phyloP scores from a whole-genome alignment of 2,113 vertebrate genomes.

The Clarias gariepinus region DNA sequence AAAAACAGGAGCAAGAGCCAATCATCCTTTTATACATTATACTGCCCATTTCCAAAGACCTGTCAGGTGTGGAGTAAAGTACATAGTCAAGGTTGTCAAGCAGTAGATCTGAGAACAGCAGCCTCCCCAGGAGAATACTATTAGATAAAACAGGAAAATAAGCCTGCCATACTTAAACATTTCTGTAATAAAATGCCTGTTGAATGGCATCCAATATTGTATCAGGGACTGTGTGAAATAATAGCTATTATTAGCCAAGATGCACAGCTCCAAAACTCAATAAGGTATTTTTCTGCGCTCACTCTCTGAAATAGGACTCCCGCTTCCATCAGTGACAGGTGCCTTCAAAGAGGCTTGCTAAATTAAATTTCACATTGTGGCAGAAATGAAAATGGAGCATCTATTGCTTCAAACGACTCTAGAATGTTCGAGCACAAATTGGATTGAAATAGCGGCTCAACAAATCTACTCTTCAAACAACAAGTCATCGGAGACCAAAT shows the following conservation, averaged over 20 bases:
- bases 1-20: background rate
- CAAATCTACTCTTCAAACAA: conserved; percentile 34
- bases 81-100: background rate
- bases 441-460: conserved; percentile 28
- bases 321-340: conserved; percentile 14
- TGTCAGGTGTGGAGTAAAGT: background rate
- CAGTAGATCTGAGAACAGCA: background rate
- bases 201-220: conserved; percentile 1
- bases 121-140: background rate
- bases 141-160: conserved; percentile 8
- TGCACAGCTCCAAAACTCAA: conserved; percentile 9
- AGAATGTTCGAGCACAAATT: conserved; percentile 23
- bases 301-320: conserved; percentile 12
- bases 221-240: background rate
- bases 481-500: conserved; percentile 16
- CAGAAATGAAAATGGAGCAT: conserved; percentile 37
- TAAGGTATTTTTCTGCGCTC: conserved; percentile 23
- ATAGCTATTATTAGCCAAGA: conserved; percentile 36
- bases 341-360: conserved; percentile 16
- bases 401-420: conserved; percentile 13
- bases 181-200: background rate
- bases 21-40: conserved; percentile 21
- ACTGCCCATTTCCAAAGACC: conserved; percentile 12
- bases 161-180: background rate
- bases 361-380: conserved; percentile 40